Evolutionary conservation across 2,888 invertebrate genomes (phyloP), one percentile per base, ranked within the genome.

Genomic region (Amiota communis): DNA sequence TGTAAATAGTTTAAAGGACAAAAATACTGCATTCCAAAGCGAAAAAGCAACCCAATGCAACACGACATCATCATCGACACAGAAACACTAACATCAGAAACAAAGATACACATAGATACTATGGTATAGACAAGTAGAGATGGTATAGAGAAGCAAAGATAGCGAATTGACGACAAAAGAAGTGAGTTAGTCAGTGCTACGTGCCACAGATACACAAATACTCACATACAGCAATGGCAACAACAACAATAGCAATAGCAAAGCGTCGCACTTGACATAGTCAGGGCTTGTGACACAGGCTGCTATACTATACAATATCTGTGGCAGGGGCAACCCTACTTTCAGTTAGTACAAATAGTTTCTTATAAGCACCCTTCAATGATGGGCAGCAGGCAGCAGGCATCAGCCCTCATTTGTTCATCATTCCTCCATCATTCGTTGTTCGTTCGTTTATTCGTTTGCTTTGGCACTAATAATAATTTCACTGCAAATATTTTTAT

Each of bases 1-100:
- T 83, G 77, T 70, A 70, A 77, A 74, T 75, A 76, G 74, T 51
- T 82, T 79, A 76, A 80, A 83, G 85, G 77, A 85, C 80, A 81
- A 81, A 81, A 83, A 74, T 81, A 69, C 78, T 74, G 86, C 86
- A 83, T 74, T 77, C 82, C 75, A 70, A 63, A 10, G 49, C 36
- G 6, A 2, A 36, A 36, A 2, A 6, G 36, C 36, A 36, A 36
- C 23, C 23, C 23, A 23, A 23, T 23, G 23, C 23, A 23, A 23
- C 23, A 23, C 23, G 23, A 23, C n/a, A n/a, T n/a, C 23, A 23
- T 23, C 23, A 23, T 23, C 23, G 23, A 23, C 23, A 23, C 23
- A 23, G 23, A 23, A 23, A 23, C 8, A 36, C 36, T 36, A 36
- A 36, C 36, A 36, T 36, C 36, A 36, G 36, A 36, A 36, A 36